Evolutionary conservation across 2,888 invertebrate species (phyloP).

Genomic region (Itoplectis maculator): DNA sequence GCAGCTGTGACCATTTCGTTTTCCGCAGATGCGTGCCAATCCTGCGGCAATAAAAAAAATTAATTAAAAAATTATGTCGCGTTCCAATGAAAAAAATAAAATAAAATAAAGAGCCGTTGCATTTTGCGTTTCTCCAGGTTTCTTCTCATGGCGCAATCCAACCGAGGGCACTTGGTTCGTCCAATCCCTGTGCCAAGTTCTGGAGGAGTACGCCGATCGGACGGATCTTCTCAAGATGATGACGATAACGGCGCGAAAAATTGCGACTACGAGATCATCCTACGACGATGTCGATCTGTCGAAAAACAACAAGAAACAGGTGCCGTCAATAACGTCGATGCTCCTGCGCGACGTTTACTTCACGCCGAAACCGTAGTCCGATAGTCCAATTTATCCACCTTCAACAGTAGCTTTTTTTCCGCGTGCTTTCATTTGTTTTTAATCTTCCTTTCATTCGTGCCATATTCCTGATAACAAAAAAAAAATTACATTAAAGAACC

Average conservation of each 20-base stretch:
- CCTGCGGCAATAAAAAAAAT: not conserved
- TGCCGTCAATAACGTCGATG: conserved; percentile 86
- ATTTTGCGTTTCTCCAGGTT: too few relatives aligned
- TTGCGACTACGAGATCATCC: conserved; percentile 86
- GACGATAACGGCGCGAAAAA: conserved; percentile 84
- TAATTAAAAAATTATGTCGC: not conserved
- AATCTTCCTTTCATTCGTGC: not conserved
- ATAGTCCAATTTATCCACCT: not conserved
- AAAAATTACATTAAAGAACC: not conserved
- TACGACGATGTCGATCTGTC: conserved; percentile 73
- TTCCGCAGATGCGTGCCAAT: not conserved
- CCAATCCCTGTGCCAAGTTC: conserved; percentile 85
- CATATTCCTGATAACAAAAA: not conserved
- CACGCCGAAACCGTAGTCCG: conserved; percentile 66
- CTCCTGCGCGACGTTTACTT: conserved; percentile 84
- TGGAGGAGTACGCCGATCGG: conserved; percentile 83
- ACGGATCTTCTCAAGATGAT: conserved; percentile 86
- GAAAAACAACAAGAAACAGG: conserved; percentile 84
- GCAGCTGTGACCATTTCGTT: not conserved
- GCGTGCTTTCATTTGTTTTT: conserved; percentile 12
- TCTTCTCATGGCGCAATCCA: conserved; percentile 86
- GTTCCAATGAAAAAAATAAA: not conserved
- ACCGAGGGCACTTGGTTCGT: conserved; percentile 87
- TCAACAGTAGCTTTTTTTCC: conserved; percentile 2
- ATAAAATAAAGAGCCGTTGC: not conserved